A percentile compares a stretch with the other conserved stretches of the same genome.
Evolutionary conservation across 2,113 vertebrate species (phyloP).

Genomic region (Platichthys stellatus): DNA sequence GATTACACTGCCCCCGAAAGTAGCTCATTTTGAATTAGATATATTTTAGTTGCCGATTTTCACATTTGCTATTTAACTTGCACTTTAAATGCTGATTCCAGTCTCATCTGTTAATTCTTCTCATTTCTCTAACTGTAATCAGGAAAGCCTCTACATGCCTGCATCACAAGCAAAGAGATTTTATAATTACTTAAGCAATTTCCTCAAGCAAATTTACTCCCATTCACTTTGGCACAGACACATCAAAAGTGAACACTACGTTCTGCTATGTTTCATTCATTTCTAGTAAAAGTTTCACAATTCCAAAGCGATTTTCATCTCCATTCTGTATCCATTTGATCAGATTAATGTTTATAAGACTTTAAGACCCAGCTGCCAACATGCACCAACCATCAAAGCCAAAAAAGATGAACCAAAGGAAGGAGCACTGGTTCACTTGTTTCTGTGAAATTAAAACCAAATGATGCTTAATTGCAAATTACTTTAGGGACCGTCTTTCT

Average conservation of each 20-base stretch:
- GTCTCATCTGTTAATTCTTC: neutral
- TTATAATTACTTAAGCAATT: conserved; percentile 6
- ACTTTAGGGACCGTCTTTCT: neutral
- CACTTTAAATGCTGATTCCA: neutral
- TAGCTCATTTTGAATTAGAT: neutral
- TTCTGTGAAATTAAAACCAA: conserved; percentile 4
- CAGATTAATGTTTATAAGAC: neutral
- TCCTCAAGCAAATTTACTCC: conserved; percentile 14
- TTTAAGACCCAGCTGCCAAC: neutral
- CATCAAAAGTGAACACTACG: neutral
- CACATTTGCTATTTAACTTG: neutral
- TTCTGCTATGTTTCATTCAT: neutral
- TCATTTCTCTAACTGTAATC: conserved; percentile 10
- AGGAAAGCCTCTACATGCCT: conserved; percentile 3
- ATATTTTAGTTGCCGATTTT: neutral
- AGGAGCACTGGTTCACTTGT: neutral
- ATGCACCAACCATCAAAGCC: neutral
- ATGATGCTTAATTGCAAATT: neutral
- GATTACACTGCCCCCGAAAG: neutral
- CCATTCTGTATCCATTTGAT: neutral
- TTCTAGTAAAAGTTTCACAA: neutral
- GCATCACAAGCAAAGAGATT: conserved; percentile 5
- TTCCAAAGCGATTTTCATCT: neutral
- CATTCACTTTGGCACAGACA: neutral
- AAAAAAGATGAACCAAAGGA: neutral